These are phyloP conservation scores for Argya squamiceps DNA, from an alignment of 2,797 vertebrate species.

Conservation along the genomic window DNA sequence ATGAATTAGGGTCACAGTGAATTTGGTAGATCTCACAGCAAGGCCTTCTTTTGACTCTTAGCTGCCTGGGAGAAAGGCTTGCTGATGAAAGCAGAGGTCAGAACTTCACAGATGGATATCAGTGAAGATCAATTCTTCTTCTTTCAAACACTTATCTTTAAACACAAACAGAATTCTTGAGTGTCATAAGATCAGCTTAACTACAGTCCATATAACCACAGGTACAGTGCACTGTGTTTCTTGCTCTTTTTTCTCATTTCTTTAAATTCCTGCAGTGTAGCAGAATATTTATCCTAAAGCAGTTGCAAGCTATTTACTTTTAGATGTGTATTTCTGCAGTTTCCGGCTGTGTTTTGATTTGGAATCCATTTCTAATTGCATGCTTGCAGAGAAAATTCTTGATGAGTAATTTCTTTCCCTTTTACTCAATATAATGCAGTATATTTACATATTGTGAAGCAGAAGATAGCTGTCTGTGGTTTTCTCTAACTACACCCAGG, in stretches of 20 bases:
- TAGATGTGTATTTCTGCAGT: neutral
- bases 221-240: neutral
- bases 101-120: neutral
- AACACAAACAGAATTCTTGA: neutral
- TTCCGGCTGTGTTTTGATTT: constrained; percentile 25
- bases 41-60: neutral
- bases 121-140: neutral
- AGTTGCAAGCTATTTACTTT: constrained; percentile 14
- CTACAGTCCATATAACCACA: neutral
- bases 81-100: neutral
- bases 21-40: neutral
- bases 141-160: neutral
- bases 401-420: constrained; percentile 23
- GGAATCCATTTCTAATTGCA: constrained; percentile 41
- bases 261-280: neutral
- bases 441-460: neutral
- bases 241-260: neutral
- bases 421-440: neutral
- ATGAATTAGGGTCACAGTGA: neutral
- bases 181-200: neutral
- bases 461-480: neutral
- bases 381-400: constrained; percentile 19
- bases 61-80: neutral
- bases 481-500: neutral
- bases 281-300: constrained; percentile 23